phyloP scores from a whole-genome alignment of 1,140 invertebrate genomes.

The Aphaenogaster rudis region DNA sequence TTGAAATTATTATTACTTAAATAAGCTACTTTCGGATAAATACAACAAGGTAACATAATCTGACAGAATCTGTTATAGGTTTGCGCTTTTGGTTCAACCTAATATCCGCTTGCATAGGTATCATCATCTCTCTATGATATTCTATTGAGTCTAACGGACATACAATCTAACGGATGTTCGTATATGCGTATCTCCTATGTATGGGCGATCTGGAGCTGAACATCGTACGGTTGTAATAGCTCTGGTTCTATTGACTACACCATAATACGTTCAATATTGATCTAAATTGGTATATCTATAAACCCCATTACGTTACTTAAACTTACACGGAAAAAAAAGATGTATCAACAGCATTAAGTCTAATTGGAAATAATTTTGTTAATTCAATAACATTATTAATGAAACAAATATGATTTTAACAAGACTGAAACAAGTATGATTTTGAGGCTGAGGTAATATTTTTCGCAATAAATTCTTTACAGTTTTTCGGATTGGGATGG shows the following conservation, averaged over 20 bases:
- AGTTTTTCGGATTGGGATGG: too few relatives aligned
- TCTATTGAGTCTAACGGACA: slow-evolving; percentile 54
- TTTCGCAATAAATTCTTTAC: too few relatives aligned
- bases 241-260: slow-evolving; percentile 40
- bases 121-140: slow-evolving; percentile 56
- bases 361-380: too few relatives aligned
- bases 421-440: too few relatives aligned
- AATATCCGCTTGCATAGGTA: slow-evolving; percentile 14
- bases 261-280: slow-evolving; percentile 40
- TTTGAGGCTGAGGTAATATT: too few relatives aligned
- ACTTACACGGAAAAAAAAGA: neutral
- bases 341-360: too few relatives aligned
- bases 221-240: slow-evolving; percentile 57
- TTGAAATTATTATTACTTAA: neutral
- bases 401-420: too few relatives aligned
- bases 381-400: too few relatives aligned
- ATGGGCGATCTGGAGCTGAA: slow-evolving; percentile 42
- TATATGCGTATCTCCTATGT: slow-evolving; percentile 30
- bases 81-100: slow-evolving; percentile 40
- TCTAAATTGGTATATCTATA: slow-evolving; percentile 50
- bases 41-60: slow-evolving; percentile 1
- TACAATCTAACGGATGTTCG: slow-evolving; percentile 46
- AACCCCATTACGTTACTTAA: slow-evolving; percentile 14
- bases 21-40: neutral
- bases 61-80: slow-evolving; percentile 11